phyloP scores from a whole-genome alignment of 35 echinoderm and acorn worm species.

The Chiridota heheva region DNA sequence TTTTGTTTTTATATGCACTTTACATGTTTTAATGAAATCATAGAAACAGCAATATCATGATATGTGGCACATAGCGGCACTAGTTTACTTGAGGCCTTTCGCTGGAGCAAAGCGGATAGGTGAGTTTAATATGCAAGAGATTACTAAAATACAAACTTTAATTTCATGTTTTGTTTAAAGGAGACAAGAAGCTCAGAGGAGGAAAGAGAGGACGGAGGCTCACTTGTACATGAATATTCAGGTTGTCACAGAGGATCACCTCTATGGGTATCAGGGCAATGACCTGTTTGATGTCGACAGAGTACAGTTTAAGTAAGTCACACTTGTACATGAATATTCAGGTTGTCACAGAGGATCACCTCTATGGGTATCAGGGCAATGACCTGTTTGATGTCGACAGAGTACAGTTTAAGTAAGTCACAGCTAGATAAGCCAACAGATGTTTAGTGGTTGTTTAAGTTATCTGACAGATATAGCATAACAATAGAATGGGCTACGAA shows the following conservation, averaged over 20 bases:
- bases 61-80: too few relatives aligned
- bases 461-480: too few relatives aligned
- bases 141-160: background rate
- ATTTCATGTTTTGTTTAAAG: slow-evolving; percentile 33
- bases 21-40: too few relatives aligned
- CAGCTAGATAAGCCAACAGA: too few relatives aligned
- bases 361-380: slow-evolving; percentile 97
- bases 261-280: slow-evolving; percentile 98
- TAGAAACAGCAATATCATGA: too few relatives aligned
- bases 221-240: slow-evolving; percentile 96
- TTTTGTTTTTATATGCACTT: too few relatives aligned
- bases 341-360: slow-evolving; percentile 65
- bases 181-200: slow-evolving; percentile 86
- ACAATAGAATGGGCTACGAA: too few relatives aligned
- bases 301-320: slow-evolving; percentile 74
- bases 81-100: too few relatives aligned
- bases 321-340: slow-evolving; percentile 80
- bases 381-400: slow-evolving; percentile 90
- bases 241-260: slow-evolving; percentile 87
- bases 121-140: too few relatives aligned
- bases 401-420: slow-evolving; percentile 80
- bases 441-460: too few relatives aligned
- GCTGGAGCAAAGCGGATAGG: too few relatives aligned
- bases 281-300: slow-evolving; percentile 90
- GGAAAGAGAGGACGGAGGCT: slow-evolving; percentile 95